These are phyloP conservation scores for Oryzias sinensis DNA, from an alignment of 2,797 vertebrate species.

Conservation along the genomic window DNA sequence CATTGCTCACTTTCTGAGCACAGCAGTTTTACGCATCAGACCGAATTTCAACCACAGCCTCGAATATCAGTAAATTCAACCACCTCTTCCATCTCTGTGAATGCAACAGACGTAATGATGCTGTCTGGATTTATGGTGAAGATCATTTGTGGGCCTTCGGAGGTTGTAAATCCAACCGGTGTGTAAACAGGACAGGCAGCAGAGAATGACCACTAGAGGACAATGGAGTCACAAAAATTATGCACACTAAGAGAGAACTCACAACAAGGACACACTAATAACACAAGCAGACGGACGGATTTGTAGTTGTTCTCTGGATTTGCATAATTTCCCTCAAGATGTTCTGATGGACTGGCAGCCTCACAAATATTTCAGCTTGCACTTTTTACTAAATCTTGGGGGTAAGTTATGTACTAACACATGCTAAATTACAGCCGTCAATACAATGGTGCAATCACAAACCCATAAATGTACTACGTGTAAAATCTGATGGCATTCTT, in stretches of 20 bases:
- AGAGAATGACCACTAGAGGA: conserved; percentile 68
- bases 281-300: background rate
- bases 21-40: conserved; percentile 32
- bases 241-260: conserved; percentile 31
- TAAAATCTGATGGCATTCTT: background rate
- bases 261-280: conserved; percentile 1
- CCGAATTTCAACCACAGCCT: conserved; percentile 19
- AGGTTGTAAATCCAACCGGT: conserved; percentile 79
- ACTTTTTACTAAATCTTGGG: no score
- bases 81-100: conserved; percentile 16
- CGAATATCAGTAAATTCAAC: conserved; percentile 26
- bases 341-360: no score
- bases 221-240: conserved; percentile 32
- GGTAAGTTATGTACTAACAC: no score
- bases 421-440: no score
- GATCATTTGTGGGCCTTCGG: conserved; percentile 77
- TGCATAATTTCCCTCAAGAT: no score
- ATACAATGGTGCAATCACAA: no score
- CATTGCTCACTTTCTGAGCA: conserved; percentile 19
- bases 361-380: no score
- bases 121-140: conserved; percentile 56
- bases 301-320: no score
- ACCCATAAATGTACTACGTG: background rate
- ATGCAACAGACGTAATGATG: conserved; percentile 34
- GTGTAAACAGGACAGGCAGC: conserved; percentile 83